These are phyloP conservation scores for Alosa alosa DNA, from an alignment of 2,113 vertebrate species.

Conservation along the genomic window DNA sequence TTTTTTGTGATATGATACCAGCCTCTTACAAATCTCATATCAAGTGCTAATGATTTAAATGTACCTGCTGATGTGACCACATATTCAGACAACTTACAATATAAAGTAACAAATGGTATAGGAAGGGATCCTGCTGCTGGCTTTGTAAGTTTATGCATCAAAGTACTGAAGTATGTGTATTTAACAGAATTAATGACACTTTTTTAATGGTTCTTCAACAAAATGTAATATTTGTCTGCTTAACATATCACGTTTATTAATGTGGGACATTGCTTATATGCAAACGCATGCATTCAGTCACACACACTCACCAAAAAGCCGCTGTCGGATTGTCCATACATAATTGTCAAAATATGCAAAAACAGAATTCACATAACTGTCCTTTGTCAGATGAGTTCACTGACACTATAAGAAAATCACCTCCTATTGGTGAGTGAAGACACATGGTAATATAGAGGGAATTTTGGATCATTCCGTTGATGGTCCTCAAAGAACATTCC, in stretches of 20 bases:
- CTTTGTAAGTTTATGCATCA: slow-evolving; percentile 14
- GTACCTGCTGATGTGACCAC: slow-evolving; percentile 16
- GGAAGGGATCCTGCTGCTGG: slow-evolving; percentile 18
- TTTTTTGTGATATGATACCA: slow-evolving; percentile 30
- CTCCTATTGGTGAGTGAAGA: background rate
- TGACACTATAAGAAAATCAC: background rate
- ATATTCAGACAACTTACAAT: slow-evolving; percentile 28
- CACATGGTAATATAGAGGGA: background rate
- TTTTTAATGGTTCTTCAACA: slow-evolving; percentile 16
- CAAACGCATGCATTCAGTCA: slow-evolving; percentile 24
- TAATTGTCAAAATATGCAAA: slow-evolving; percentile 9
- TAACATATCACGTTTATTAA: slow-evolving; percentile 17
- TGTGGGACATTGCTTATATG: slow-evolving; percentile 31
- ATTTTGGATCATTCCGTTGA: background rate
- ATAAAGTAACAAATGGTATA: slow-evolving; percentile 30
- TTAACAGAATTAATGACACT: slow-evolving; percentile 26
- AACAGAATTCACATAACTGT: background rate
- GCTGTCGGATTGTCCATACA: background rate
- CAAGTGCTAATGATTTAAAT: slow-evolving; percentile 32
- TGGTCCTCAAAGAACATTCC: background rate
- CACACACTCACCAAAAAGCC: slow-evolving; percentile 9
- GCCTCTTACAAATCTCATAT: slow-evolving; percentile 31
- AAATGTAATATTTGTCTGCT: slow-evolving; percentile 18
- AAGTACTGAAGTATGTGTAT: slow-evolving; percentile 12
- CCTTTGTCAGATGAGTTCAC: background rate